These are phyloP conservation scores for Sarotherodon lohbergeri DNA, from an alignment of 2,113 vertebrate genomes.

Conservation along the genomic window DNA sequence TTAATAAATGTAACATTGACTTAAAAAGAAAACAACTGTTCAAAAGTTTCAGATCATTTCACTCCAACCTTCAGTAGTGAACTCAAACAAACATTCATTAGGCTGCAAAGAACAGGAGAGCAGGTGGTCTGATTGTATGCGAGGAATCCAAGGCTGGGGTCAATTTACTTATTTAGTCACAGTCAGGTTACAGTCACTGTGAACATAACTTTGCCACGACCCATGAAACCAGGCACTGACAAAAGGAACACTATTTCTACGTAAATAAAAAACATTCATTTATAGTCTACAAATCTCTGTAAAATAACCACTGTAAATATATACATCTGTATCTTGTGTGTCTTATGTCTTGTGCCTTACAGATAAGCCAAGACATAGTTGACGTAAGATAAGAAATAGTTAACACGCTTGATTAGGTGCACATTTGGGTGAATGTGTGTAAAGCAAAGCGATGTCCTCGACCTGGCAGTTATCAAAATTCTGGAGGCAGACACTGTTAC, in stretches of 20 bases:
- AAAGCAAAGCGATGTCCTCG: constrained; percentile 14
- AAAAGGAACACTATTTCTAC: not conserved
- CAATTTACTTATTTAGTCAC: constrained; percentile 16
- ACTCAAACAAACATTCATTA: not conserved
- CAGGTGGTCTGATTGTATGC: constrained; percentile 29
- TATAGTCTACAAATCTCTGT: not conserved
- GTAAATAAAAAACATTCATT: not conserved
- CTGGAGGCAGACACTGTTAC: constrained; percentile 62
- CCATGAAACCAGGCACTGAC: not conserved
- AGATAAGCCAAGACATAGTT: constrained; percentile 20
- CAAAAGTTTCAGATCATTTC: not conserved
- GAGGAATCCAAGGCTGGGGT: constrained; percentile 20
- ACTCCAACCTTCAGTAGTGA: not conserved
- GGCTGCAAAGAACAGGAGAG: not conserved
- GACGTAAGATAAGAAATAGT: constrained; percentile 11
- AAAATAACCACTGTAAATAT: not conserved
- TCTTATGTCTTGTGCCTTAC: not conserved
- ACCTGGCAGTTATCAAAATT: constrained; percentile 52
- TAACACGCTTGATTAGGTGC: not conserved
- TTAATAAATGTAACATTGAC: not conserved
- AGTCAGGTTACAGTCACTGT: constrained; percentile 10
- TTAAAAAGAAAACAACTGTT: not conserved
- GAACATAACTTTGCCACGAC: not conserved
- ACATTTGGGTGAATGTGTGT: not conserved
- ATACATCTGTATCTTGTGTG: not conserved